Base-by-base conservation (phyloP, 2,113 vertebrate genomes). In the Sigmodon hispidus region DNA sequence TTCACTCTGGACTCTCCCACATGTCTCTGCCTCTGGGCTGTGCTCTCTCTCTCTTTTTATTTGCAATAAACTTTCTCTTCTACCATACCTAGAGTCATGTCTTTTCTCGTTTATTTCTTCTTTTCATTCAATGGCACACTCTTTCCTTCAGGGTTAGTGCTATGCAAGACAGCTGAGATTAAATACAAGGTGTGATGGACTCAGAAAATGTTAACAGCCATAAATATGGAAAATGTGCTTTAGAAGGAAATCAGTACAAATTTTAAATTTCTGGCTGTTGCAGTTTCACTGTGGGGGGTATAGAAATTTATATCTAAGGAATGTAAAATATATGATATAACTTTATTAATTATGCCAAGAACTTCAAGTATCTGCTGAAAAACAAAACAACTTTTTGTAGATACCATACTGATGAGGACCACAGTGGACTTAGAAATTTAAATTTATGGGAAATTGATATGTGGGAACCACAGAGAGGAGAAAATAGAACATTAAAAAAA, bases 361-460 rank as follows among this genome's bases (percentile, higher is more conserved):
- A 87, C 19, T 76, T 57, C 73, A 89, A 75, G 29, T 15, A 65
- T 36, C 43, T 96, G n/a, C 81, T 94, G 59, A 50, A 86, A 90
- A 91, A 17, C 67, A n/a, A 21, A 70, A 70, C 7, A n/a, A 40
- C 55, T 29, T 59, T 89, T 61, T 50, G 16, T 8, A 88, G 29
- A 90, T 55, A 0, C 16, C 87, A 21, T 85, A 70, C 31, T 95
- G 43, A 87, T 26, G 29, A 43, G 45, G n/a, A 95, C 55, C 86
- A 75, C 94, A 57, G 89, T 13, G 52, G n/a, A 7, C 17, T 91
- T 80, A 91, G 43, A 83, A 90, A 93, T 80, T 13, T 96, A 91
- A 91, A 93, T n/a, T 29, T 73, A 43, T 63, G 40, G 48, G 88
- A 96, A 96, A 96, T 84, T 92, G 85, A 5, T 50, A 12, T 21